A percentile compares a stretch with the other conserved stretches of the same genome.
phyloP scores from a whole-genome alignment of 92 coral and sea anemone genomes.

The Bergia sp. region DNA sequence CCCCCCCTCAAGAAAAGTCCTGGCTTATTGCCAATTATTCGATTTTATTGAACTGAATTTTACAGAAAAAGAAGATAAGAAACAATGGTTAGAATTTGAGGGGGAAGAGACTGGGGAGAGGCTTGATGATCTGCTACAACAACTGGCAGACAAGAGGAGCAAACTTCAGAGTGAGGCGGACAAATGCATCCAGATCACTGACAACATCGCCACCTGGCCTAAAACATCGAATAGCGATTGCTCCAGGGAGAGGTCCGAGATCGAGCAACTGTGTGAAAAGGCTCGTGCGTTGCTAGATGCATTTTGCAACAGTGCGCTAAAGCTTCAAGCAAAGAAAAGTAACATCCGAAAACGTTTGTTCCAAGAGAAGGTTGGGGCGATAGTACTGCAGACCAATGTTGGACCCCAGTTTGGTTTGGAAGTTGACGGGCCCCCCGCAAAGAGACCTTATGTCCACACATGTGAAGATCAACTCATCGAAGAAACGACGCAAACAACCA shows the following conservation, averaged over 20 bases:
- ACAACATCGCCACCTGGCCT: not conserved
- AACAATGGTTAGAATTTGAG: not conserved
- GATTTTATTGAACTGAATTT: not conserved
- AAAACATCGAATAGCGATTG: not conserved
- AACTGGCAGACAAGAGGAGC: not conserved
- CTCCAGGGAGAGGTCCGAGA: not conserved
- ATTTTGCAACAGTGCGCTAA: slow-evolving; percentile 17
- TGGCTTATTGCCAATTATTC: not conserved
- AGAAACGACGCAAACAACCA: not conserved
- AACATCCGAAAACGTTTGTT: slow-evolving; percentile 30
- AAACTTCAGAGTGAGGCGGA: slow-evolving; percentile 30
- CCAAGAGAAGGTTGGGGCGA: slow-evolving; percentile 16
- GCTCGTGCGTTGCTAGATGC: slow-evolving; percentile 33
- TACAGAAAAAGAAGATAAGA: not conserved
- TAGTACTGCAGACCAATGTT: not conserved
- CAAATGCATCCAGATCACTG: slow-evolving; percentile 1
- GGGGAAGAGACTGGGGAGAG: not conserved
- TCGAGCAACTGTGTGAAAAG: slow-evolving; percentile 13
- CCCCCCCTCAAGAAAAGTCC: too few species aligned
- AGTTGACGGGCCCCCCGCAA: not conserved
- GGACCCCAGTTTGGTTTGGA: not conserved
- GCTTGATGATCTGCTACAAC: slow-evolving; percentile 1
- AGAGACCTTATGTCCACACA: not conserved
- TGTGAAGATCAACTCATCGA: not conserved
- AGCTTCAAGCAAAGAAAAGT: not conserved